Percentiles rank a stretch among this genome's conserved stretches.
Evolutionary conservation across 1,140 invertebrate genomes (phyloP).

Genomic region (Eueides isabella): DNA sequence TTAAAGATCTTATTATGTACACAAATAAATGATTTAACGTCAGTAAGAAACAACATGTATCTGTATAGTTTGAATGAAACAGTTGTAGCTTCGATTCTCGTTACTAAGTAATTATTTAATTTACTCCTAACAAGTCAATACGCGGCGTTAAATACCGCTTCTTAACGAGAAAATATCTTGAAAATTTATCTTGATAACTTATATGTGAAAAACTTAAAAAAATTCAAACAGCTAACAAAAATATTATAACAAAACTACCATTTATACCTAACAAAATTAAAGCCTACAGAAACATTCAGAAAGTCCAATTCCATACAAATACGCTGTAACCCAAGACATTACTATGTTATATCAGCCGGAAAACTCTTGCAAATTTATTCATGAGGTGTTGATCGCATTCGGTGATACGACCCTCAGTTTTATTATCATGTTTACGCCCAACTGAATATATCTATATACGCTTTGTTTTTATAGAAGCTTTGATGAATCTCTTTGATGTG

Average conservation of each 20-base stretch:
- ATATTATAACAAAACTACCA: slow-evolving; percentile 11
- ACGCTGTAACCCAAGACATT: slow-evolving; percentile 44
- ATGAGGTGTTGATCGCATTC: slow-evolving; percentile 59
- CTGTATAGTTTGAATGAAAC: too few relatives aligned
- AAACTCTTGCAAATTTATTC: slow-evolving; percentile 67
- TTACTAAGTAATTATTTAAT: too few relatives aligned
- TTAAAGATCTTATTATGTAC: too few relatives aligned
- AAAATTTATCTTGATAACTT: too few relatives aligned
- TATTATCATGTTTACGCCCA: slow-evolving; percentile 57
- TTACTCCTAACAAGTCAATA: too few relatives aligned
- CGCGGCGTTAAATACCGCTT: too few relatives aligned
- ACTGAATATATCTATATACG: slow-evolving; percentile 45
- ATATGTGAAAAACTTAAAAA: neutral
- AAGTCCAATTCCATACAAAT: slow-evolving; percentile 32
- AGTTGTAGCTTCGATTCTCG: too few relatives aligned
- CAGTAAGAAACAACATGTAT: too few relatives aligned
- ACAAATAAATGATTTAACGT: too few relatives aligned
- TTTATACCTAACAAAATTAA: slow-evolving; percentile 4
- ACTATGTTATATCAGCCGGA: slow-evolving; percentile 49
- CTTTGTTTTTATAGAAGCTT: slow-evolving; percentile 37
- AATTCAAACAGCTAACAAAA: neutral
- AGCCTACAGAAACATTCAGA: slow-evolving; percentile 10
- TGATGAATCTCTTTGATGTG: slow-evolving; percentile 31
- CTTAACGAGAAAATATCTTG: too few relatives aligned
- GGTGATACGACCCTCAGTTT: slow-evolving; percentile 52